A percentile compares a stretch with the other conserved stretches of the same genome.
Evolutionary conservation across 2,888 invertebrate genomes (phyloP).

Genomic region (Ichneumoninae sp.): DNA sequence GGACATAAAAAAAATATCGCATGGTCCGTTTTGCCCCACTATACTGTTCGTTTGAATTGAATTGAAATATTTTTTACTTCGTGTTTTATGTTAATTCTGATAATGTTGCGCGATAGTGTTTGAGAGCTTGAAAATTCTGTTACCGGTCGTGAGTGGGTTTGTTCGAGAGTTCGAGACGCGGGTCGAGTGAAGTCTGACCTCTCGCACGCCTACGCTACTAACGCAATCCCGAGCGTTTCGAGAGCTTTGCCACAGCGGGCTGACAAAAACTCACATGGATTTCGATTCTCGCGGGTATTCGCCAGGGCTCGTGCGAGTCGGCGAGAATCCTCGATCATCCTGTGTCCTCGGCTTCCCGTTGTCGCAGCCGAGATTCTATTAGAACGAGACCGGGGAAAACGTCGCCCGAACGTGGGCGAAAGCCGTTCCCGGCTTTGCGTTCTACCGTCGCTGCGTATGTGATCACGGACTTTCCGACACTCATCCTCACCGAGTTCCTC

Average conservation of each 20-base stretch:
- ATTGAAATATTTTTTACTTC: too few relatives aligned
- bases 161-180: neutral
- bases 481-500: constrained; percentile 34
- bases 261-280: constrained; percentile 28
- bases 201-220: constrained; percentile 17
- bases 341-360: neutral
- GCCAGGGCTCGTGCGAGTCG: constrained; percentile 2
- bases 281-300: constrained; percentile 23
- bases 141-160: neutral
- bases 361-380: constrained; percentile 46
- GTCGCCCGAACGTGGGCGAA: constrained; percentile 33
- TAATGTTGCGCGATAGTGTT: neutral
- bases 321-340: constrained; percentile 27
- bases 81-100: too few relatives aligned
- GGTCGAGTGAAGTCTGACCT: constrained; percentile 25
- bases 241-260: constrained; percentile 1
- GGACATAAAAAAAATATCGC: too few relatives aligned
- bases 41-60: too few relatives aligned
- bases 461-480: constrained; percentile 21
- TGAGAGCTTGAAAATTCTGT: neutral
- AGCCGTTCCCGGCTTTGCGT: constrained; percentile 40
- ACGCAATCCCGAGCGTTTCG: constrained; percentile 35
- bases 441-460: constrained; percentile 34
- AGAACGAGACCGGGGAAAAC: constrained; percentile 9
- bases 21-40: too few relatives aligned